phyloP scores from a whole-genome alignment of 2,888 invertebrate species.

The Petrolisthes manimaculis region DNA sequence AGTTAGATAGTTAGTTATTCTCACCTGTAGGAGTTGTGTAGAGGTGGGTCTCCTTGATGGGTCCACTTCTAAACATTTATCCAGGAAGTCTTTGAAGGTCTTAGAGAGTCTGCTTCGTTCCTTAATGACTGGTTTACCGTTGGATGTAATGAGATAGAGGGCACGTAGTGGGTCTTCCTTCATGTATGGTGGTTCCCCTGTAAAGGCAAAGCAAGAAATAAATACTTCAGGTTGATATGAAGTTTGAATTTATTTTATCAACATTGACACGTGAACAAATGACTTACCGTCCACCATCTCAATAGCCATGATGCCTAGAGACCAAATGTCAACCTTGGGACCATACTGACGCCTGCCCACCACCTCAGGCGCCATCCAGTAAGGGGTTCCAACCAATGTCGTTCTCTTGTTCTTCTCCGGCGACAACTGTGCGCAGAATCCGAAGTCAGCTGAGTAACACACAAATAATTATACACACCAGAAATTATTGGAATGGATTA shows the following conservation, averaged over 20 bases:
- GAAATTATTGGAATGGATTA: no score
- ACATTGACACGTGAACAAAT: no score
- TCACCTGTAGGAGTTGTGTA: conserved; percentile 81
- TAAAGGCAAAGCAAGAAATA: no score
- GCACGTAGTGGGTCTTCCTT: conserved; percentile 93
- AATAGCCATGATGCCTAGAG: conserved; percentile 96
- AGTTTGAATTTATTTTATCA: no score
- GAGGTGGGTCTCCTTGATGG: conserved; percentile 92
- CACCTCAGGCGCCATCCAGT: conserved; percentile 72
- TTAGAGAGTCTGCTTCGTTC: conserved; percentile 84
- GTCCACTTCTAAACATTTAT: conserved; percentile 91
- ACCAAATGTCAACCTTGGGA: conserved; percentile 90
- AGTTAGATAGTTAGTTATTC: not conserved
- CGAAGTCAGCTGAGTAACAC: conserved; percentile 72
- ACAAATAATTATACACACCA: not conserved
- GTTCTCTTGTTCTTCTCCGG: conserved; percentile 75
- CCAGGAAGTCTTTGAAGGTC: conserved; percentile 84
- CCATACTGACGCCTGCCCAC: conserved; percentile 74
- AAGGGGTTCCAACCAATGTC: conserved; percentile 75
- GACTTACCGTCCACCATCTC: conserved; percentile 89
- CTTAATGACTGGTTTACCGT: conserved; percentile 91
- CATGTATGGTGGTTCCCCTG: conserved; percentile 92
- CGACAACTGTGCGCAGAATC: conserved; percentile 76
- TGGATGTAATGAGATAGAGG: conserved; percentile 93
- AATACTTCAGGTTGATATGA: no score